phyloP scores from a whole-genome alignment of 30 jellyfish, hydroid and myxozoan genomes.

The Catostylus mosaicus region DNA sequence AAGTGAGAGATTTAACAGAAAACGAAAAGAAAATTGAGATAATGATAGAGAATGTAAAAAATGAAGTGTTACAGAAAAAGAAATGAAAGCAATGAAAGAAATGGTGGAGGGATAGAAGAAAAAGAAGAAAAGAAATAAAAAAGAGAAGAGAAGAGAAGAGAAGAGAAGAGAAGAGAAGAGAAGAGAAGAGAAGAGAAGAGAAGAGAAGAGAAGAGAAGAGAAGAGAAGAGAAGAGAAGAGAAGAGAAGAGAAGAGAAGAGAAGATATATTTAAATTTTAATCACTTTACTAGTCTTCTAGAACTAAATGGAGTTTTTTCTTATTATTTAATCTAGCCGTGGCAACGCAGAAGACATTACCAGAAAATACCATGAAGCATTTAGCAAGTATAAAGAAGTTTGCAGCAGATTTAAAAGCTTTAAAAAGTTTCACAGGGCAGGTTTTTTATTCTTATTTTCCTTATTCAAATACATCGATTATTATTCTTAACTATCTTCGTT shows the following conservation, averaged over 20 bases:
- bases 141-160: not conserved
- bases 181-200: not conserved
- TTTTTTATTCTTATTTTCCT: too few relatives aligned
- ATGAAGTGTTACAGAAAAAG: too few relatives aligned
- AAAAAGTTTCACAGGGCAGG: constrained; percentile 50
- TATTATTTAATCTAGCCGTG: constrained; percentile 67
- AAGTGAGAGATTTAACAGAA: too few relatives aligned
- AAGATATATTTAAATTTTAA: too few relatives aligned
- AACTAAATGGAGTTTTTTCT: not conserved
- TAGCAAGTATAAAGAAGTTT: constrained; percentile 47
- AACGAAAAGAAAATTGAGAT: too few relatives aligned
- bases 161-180: not conserved
- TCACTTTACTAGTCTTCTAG: too few relatives aligned
- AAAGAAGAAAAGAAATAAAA: not conserved
- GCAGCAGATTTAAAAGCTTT: constrained; percentile 39
- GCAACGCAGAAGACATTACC: constrained; percentile 89
- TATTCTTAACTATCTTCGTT: too few relatives aligned
- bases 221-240: too few relatives aligned
- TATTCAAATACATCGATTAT: too few relatives aligned
- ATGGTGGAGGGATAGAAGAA: not conserved
- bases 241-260: too few relatives aligned
- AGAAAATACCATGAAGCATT: constrained; percentile 70
- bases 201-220: not conserved
- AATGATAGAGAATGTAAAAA: too few relatives aligned
- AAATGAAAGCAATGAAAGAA: not conserved